A percentile compares a stretch with the other conserved stretches of the same genome.
Conservation (phyloP, 2,888 invertebrate genomes). For the Trisateles emortualis region DNA sequence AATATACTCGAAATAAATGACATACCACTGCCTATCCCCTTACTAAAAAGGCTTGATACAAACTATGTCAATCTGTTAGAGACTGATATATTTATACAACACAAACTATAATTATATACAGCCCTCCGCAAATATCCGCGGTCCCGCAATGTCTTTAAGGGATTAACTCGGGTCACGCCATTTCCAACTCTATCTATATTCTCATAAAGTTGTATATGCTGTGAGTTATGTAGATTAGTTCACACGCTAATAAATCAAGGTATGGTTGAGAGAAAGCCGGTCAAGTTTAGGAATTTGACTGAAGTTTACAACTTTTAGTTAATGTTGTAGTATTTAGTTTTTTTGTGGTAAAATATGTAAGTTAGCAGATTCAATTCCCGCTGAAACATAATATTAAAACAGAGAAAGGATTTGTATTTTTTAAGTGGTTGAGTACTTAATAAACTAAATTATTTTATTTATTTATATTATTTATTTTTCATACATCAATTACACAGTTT, state of each 20-base stretch:
- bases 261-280: slow-evolving; percentile 14
- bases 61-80: not conserved
- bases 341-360: no score
- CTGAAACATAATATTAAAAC: no score
- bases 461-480: no score
- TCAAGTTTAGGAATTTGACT: slow-evolving; percentile 25
- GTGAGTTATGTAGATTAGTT: slow-evolving; percentile 5
- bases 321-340: not conserved
- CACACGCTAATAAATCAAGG: slow-evolving; percentile 36
- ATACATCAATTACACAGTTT: no score
- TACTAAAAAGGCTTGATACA: no score
- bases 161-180: not conserved
- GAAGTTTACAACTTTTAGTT: slow-evolving; percentile 24
- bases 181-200: rapidly evolving
- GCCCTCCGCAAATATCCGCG: slow-evolving; percentile 15
- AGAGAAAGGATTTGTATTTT: no score
- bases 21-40: no score
- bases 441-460: no score
- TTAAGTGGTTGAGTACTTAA: no score
- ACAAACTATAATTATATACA: slow-evolving; percentile 16
- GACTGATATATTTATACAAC: slow-evolving; percentile 9
- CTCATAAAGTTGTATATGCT: not conserved
- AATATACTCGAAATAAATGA: no score
- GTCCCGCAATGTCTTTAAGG: slow-evolving; percentile 10
- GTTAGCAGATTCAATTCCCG: no score